These are phyloP conservation scores for Lampris incognitus DNA, from an alignment of 2,113 vertebrate genomes.

Conservation along the genomic window DNA sequence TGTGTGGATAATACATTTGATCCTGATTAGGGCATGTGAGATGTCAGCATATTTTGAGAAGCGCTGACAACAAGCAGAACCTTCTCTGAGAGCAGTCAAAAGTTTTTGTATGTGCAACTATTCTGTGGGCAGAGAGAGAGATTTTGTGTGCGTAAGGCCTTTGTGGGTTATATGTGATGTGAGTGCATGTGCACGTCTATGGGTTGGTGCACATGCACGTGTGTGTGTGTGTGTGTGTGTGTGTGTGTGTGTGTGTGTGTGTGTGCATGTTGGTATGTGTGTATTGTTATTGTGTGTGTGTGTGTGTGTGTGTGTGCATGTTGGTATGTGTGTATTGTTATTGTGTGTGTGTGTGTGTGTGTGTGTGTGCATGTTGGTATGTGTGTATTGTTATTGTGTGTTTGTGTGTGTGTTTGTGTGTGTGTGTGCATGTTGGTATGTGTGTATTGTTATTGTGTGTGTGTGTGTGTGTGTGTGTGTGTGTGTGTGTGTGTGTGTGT, in stretches of 20 bases:
- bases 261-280: slow-evolving; percentile 31
- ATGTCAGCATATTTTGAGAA: slow-evolving; percentile 83
- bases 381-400: too few relatives aligned
- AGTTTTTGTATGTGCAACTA: slow-evolving; percentile 76
- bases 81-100: slow-evolving; percentile 83
- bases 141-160: slow-evolving; percentile 61
- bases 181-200: slow-evolving; percentile 29
- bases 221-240: background rate
- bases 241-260: slow-evolving; percentile 14
- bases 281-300: slow-evolving; percentile 35
- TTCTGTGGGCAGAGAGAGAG: slow-evolving; percentile 58
- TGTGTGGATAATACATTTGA: slow-evolving; percentile 82
- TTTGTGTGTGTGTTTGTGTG: slow-evolving; percentile 36
- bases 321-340: too few relatives aligned
- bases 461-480: slow-evolving; percentile 9
- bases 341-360: slow-evolving; percentile 20
- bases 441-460: too few relatives aligned
- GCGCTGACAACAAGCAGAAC: slow-evolving; percentile 83
- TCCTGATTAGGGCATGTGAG: slow-evolving; percentile 86
- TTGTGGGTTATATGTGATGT: slow-evolving; percentile 61
- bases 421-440: too few relatives aligned
- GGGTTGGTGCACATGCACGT: background rate
- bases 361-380: too few relatives aligned
- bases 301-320: slow-evolving; percentile 24
- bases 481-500: slow-evolving; percentile 2